Base-by-base conservation (phyloP, 2,797 vertebrate species). In the Sciurus carolinensis region DNA sequence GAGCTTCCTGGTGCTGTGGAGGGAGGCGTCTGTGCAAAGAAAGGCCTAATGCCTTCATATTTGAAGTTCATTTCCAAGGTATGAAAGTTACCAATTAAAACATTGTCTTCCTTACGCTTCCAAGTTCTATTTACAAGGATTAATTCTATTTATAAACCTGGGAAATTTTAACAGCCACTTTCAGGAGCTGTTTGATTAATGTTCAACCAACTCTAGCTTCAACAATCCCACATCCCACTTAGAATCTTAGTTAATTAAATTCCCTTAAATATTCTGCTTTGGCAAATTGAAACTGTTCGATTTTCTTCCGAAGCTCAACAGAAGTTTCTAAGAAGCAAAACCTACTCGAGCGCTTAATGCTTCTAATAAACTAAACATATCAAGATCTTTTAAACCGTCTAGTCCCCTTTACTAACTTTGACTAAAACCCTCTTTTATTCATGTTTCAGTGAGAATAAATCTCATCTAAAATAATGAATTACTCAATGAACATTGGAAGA, bases 241-340 rank as follows among this genome's bases (percentile, higher is more conserved):
- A 83, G 89, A 75, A 83, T 89, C 52, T 83, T 39, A 69, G 83
- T 89, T 95, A 95, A 97, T 97, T 95, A 91, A 93, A 94, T 94
- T 93, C 66, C 76, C 67, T 90, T 89, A 80, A 89, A 75, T 71
- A 82, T 84, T 93, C 84, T 88, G 86, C 91, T 92, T 94, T 97
- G 52, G 82, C 84, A 91, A 50, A 86, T 95, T 96, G 80, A 93
- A 94, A 86, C 54, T 18, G 26, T 86, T 95, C 13, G 5, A 83
- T 97, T 95, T 96, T 94, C 96, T 95, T 85, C 18, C 0, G 84
- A 72, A 69, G 42, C 91, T 85, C 72, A 84, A 77, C 39, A 81
- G 91, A 96, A 57, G 24, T 52, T 87, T 87, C 82, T 67, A 77
- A 93, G 82, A 89, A 95, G 54, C 18, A 11, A 86, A 77, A 24